Evolutionary conservation across 2,113 vertebrate species (phyloP), one percentile per base, ranked within the genome.

Genomic region (Hemicordylus capensis): DNA sequence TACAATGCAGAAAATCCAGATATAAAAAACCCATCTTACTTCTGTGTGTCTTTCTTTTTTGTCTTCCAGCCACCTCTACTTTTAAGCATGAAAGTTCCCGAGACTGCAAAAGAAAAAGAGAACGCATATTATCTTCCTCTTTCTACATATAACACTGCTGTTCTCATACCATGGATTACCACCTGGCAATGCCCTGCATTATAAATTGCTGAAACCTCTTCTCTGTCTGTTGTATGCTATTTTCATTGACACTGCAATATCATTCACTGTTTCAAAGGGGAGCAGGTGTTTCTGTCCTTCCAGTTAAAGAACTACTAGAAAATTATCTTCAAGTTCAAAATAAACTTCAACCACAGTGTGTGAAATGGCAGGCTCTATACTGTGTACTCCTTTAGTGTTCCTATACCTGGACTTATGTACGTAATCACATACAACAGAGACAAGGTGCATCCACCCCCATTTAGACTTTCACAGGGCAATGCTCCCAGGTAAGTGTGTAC

Each of bases 11-110:
- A 61, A 76, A 69, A 56, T 31, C 2, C 26, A 31, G 1, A 42
- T 42, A 48, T 76, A 87, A 80, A 22, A 24, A 67, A 77, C 75
- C 26, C 44, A 54, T 28, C 89, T 94, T 90, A 94, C 94, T 90
- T 89, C 48, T 84, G 67, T 1, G 70, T 90, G 74, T 61, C 0
- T 28, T 92, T 87, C 67, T 80, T 44, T 0, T 86, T 63, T 89
- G 84, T 78, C 6, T 89, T 87, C 85, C 86, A 26, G 91, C 34
- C 74, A 94, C 89, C 1, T 90, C 87, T 28, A 95, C 90, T 91
- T 93, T 81, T 85, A 95, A 75, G 78, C 89, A 90, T 69, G 87
- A 91, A 90, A 96, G 14, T 87, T 95, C 93, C 44, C 93, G 94
- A 85, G 94, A 90, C 95, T 96, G 81, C 64, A 95, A 94, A 4